Conservation (phyloP, 2,888 invertebrate species). For the Troides oblongomaculatus region DNA sequence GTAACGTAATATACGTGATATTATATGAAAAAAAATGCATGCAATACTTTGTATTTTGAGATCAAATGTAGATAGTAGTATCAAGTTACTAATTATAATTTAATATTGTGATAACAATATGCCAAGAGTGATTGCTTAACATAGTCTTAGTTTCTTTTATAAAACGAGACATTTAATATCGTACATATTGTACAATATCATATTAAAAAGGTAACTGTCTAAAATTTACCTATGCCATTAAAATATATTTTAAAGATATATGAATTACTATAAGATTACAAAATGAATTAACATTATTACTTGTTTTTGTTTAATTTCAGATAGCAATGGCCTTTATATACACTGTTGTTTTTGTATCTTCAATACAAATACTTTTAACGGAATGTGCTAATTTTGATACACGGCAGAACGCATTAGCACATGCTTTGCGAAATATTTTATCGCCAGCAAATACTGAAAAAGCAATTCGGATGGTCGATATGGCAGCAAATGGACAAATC, state of each 20-base stretch:
- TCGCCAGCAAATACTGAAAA: constrained; percentile 42
- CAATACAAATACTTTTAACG: constrained; percentile 11
- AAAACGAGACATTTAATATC: constrained; percentile 18
- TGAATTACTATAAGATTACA: too few species aligned
- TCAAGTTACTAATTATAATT: constrained; percentile 4
- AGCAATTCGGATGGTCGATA: constrained; percentile 38
- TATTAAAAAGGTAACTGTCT: constrained; percentile 18
- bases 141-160: constrained; percentile 25
- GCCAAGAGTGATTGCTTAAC: constrained; percentile 14
- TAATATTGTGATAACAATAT: constrained; percentile 19
- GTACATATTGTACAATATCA: constrained; percentile 5
- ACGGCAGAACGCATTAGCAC: constrained; percentile 31
- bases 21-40: constrained; percentile 3
- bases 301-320: constrained; percentile 19
- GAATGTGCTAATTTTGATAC: constrained; percentile 30
- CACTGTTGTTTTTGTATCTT: background rate
- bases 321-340: constrained; percentile 21
- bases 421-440: constrained; percentile 43
- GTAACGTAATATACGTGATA: background rate
- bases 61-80: constrained; percentile 20
- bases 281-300: background rate
- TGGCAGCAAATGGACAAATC: constrained; percentile 28
- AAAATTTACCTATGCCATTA: background rate
- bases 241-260: background rate
- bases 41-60: background rate